Evolutionary conservation across 2,888 invertebrate species (phyloP), one percentile per base, ranked within the genome.

Genomic region (Ectropis crepuscularia): DNA sequence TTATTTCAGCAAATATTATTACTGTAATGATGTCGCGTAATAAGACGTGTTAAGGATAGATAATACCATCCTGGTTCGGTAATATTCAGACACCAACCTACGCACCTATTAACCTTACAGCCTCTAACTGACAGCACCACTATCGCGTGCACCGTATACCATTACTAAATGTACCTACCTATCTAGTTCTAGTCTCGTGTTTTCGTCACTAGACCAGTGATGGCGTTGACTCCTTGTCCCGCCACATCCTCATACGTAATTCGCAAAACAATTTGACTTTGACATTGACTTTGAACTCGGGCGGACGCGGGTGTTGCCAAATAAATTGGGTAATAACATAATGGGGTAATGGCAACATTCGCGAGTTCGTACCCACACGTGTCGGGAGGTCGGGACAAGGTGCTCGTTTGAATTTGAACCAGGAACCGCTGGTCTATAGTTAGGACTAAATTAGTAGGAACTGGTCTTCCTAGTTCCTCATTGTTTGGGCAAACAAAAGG

Each of bases 241-340:
- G 37, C 6, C 36, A 55, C 65, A 65, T 65, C 58, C 65, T 57
- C 59, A 63, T 63, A 68, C 69, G 51, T 45, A 65, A 65, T 48
- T 50, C 49, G 53, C 53, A 51, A 51, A 61, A 54, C 41, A 63
- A 59, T 37, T 67, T 65, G 61, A 68, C 28, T 74, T 61, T 74
- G 83, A 78, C 83, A 84, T 84, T 84, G 83, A 84, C 83, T 84
- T 84, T 84, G 83, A 84, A 83, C 83, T 79, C 72, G 46, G 9
- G 62, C 55, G 65, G 69, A 73, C 63, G 71, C 63, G 63, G 65
- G 72, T 73, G 71, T 77, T 74, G 79, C 70, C 69, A 72, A 76
- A 73, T 73, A 74, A 78, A 79, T 79, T 80, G 79, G 70, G 71
- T 75, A 78, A 80, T 76, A 67, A 62, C 67, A 61, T 47, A 60